These are phyloP conservation scores for Aphidius gifuensis DNA, from an alignment of 1,140 invertebrate species.

Conservation along the genomic window DNA sequence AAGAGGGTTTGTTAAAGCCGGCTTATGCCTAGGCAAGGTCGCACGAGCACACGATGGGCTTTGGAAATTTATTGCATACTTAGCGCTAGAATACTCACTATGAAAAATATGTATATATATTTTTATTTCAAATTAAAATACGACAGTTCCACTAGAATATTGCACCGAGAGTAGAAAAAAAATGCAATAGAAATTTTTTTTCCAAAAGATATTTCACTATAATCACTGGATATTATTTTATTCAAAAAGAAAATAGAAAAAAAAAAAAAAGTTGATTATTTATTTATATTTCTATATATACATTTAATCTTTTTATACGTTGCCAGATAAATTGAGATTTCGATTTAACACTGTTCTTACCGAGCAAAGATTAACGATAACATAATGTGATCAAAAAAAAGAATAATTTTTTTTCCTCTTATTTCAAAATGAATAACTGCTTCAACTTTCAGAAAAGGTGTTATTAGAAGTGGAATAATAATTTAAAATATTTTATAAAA, in stretches of 20 bases:
- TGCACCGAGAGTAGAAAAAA: constrained; percentile 18
- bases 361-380: too few species aligned
- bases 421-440: too few species aligned
- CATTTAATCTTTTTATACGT: too few species aligned
- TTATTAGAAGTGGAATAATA: constrained; percentile 4
- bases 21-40: constrained; percentile 49
- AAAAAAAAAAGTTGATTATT: too few species aligned
- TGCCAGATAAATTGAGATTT: too few species aligned
- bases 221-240: constrained; percentile 4
- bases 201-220: constrained; percentile 14
- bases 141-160: constrained; percentile 15
- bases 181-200: constrained; percentile 25
- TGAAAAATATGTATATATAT: constrained; percentile 1
- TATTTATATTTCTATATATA: too few species aligned
- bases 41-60: constrained; percentile 29
- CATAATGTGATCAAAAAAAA: too few species aligned
- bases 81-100: constrained; percentile 12
- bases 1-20: constrained; percentile 47
- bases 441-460: not conserved
- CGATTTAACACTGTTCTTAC: too few species aligned
- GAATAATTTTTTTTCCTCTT: too few species aligned
- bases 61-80: constrained; percentile 39
- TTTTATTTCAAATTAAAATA: not conserved
- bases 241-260: not conserved
- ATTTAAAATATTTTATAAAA: not conserved